phyloP scores from a whole-genome alignment of 2,113 vertebrate species.

The Hymenochirus boettgeri region DNA sequence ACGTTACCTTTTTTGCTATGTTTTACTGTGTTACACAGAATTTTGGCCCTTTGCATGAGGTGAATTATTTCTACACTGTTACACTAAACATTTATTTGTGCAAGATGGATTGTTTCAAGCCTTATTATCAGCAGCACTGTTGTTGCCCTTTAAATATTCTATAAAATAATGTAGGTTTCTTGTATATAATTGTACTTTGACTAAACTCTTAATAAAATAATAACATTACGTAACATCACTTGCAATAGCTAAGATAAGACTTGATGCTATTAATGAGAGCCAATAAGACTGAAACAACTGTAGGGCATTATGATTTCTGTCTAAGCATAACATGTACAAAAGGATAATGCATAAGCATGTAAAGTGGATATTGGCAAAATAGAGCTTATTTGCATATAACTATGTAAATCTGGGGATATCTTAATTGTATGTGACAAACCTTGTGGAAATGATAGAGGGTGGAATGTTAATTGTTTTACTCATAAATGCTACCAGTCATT shows the following conservation, averaged over 20 bases:
- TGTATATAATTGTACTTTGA: too few species aligned
- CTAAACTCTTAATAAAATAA: neutral
- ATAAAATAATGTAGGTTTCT: too few species aligned
- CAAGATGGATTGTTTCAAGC: too few species aligned
- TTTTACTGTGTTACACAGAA: too few species aligned
- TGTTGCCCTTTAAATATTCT: too few species aligned
- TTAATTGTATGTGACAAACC: neutral
- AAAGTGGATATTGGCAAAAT: neutral
- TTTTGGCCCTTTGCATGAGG: too few species aligned
- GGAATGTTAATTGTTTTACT: neutral
- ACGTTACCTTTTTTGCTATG: too few species aligned
- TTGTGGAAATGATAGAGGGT: neutral
- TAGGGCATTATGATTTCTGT: neutral
- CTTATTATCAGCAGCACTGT: too few species aligned
- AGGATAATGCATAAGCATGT: neutral
- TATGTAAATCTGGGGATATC: neutral
- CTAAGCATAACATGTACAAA: neutral
- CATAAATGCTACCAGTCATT: neutral
- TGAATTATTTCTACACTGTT: too few species aligned
- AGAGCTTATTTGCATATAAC: neutral
- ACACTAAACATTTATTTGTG: too few species aligned
- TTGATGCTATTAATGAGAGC: neutral
- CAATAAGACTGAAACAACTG: neutral
- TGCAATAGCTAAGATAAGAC: neutral
- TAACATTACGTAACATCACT: neutral